Conservation (phyloP, 2,888 invertebrate species). For the Drosophila paranaensis region DNA sequence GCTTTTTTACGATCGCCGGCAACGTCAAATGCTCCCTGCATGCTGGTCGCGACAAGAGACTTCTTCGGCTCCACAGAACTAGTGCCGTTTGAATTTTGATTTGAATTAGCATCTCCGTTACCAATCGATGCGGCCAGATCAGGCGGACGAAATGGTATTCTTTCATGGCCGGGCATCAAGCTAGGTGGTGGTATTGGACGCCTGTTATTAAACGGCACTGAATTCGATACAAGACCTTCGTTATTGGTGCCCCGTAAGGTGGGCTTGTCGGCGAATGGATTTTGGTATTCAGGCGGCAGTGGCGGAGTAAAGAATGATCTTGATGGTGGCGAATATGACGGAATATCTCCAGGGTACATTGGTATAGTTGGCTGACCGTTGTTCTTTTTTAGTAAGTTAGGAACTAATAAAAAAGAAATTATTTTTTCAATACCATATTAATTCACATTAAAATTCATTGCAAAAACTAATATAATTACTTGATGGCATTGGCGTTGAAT, state of each 20-base stretch:
- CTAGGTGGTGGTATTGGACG: constrained; percentile 94
- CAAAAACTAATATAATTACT: constrained; percentile 55
- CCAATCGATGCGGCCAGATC: constrained; percentile 70
- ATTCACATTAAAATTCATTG: not conserved
- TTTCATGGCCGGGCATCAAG: constrained; percentile 91
- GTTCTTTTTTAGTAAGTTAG: constrained; percentile 86
- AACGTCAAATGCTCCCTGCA: constrained; percentile 22
- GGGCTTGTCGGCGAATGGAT: constrained; percentile 95
- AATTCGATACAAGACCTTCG: constrained; percentile 84
- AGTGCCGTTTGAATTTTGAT: constrained; percentile 37
- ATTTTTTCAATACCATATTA: not conserved
- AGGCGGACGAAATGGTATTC: constrained; percentile 92
- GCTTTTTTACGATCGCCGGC: constrained; percentile 87
- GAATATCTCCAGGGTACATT: constrained; percentile 89
- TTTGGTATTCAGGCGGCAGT: constrained; percentile 92
- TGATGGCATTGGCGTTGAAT: constrained; percentile 84
- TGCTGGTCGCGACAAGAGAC: constrained; percentile 26
- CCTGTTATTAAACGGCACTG: constrained; percentile 87
- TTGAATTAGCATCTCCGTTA: constrained; percentile 22
- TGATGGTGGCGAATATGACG: constrained; percentile 93
- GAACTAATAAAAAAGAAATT: constrained; percentile 76
- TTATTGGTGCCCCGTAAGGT: constrained; percentile 91
- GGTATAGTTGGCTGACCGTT: constrained; percentile 87
- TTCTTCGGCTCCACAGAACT: constrained; percentile 42
- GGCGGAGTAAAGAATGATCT: constrained; percentile 93